Conservation (phyloP, 2,888 invertebrate species). For the Branchipolynoe longqiensis region DNA sequence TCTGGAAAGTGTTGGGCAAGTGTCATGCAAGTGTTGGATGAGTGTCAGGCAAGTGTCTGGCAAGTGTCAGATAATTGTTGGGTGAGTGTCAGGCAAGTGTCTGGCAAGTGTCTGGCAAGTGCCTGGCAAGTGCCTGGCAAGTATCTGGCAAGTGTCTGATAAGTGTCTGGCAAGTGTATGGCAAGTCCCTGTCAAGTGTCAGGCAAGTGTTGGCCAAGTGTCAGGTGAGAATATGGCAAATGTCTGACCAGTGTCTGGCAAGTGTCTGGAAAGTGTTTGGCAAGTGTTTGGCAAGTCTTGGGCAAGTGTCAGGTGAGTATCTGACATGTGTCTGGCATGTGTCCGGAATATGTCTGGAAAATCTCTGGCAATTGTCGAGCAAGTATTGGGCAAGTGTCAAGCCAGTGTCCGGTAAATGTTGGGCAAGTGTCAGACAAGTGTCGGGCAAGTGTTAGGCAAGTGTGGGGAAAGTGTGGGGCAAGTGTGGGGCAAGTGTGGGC, state of each 20-base stretch:
- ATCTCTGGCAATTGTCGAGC: too few species aligned
- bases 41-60: background rate
- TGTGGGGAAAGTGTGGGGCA: too few species aligned
- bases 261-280: background rate
- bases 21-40: background rate
- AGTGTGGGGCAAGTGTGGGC: too few species aligned
- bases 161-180: background rate
- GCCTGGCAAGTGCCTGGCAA: background rate
- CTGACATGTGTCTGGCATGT: too few species aligned
- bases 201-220: too few species aligned
- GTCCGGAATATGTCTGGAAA: too few species aligned
- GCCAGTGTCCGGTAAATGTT: too few species aligned
- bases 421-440: too few species aligned
- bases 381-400: too few species aligned
- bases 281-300: too few species aligned
- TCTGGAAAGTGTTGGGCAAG: background rate
- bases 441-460: too few species aligned
- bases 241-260: background rate
- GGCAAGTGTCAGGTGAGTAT: too few species aligned
- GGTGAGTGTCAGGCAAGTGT: background rate
- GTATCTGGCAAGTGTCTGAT: background rate
- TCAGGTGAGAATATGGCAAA: background rate
- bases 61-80: background rate
- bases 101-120: background rate
- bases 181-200: background rate